Conservation (phyloP, 2,113 vertebrate genomes). For the Dryoscopus gambensis region DNA sequence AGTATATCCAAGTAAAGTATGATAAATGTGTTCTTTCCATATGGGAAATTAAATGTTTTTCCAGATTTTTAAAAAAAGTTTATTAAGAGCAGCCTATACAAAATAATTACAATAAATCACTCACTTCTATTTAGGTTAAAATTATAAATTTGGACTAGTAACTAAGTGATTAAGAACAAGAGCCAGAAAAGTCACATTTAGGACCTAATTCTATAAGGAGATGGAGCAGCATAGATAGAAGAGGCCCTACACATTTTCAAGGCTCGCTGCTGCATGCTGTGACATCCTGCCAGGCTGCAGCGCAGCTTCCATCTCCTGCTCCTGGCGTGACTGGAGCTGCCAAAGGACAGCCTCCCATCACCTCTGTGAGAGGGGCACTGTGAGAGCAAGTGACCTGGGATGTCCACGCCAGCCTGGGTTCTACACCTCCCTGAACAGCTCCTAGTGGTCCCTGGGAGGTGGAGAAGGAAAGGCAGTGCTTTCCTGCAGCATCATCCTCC, state of each 20-base stretch:
- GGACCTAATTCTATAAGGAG: background rate
- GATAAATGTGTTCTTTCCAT: conserved; percentile 63
- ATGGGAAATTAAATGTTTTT: conserved; percentile 64
- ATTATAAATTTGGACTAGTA: background rate
- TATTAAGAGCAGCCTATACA: conserved; percentile 32
- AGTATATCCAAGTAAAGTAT: conserved; percentile 50
- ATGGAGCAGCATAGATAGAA: background rate
- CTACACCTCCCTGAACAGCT: background rate
- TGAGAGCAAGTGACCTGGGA: background rate
- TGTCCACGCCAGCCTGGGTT: rapidly evolving
- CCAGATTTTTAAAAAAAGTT: conserved; percentile 1
- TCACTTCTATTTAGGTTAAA: conserved; percentile 12
- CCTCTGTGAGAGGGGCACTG: background rate
- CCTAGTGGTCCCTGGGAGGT: background rate
- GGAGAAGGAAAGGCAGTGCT: background rate
- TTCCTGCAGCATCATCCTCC: background rate
- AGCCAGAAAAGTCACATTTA: background rate
- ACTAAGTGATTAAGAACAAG: conserved; percentile 24
- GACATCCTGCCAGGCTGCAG: background rate
- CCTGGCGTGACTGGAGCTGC: background rate
- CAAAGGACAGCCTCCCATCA: background rate
- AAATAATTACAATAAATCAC: conserved; percentile 63
- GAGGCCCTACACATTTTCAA: background rate
- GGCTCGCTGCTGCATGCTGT: background rate
- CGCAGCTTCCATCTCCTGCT: background rate